Base-by-base conservation (phyloP, 2,797 vertebrate genomes). In the Choloepus didactylus region DNA sequence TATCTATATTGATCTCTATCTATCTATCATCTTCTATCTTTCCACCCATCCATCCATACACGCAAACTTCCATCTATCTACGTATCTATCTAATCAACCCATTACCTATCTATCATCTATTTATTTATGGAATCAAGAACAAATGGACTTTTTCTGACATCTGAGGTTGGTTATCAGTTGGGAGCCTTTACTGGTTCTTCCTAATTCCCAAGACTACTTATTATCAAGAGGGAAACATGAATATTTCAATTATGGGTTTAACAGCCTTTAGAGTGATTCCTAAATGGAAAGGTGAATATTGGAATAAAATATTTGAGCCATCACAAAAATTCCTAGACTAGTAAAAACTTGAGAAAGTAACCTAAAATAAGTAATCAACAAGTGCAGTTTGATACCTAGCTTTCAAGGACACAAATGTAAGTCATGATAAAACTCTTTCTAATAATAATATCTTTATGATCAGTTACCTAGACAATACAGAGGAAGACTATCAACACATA, bases 181-280 rank as follows among this genome's bases (percentile, higher is more conserved):
- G 9, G 15, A 38, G 4, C 7, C 31, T 96, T 82, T 10, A 27
- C 31, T 75, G 8, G 82, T 5, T 79, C 73, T 84, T 38, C 56
- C 0, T 7, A 60, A 76, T 82, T 91, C 2, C 4, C 83, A 84
- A 3, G 12, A 87, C 70, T 62, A 31, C 10, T 85, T 6, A 84
- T 72, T 72, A 59, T 54, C 23, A 87, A 41, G 84, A 72, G 31
- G 64, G 38, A 67, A 70, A 49, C n/a, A 23, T 49, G 64, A 23
- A 44, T 44, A 19, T 31, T 94, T 87, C 93, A 38, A 67, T 64
- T 84, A 91, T 80, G 76, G 79, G 35, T 38, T 60, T 59, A 41
- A 9, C 5, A 60, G 14, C 23, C 1, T 23, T n/a, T 38, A 41
- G 56, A 27, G 6, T 29, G 56, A 59, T 38, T 81, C n/a, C 29